phyloP scores from a whole-genome alignment of 1,140 invertebrate genomes.

The Copidosoma floridanum region DNA sequence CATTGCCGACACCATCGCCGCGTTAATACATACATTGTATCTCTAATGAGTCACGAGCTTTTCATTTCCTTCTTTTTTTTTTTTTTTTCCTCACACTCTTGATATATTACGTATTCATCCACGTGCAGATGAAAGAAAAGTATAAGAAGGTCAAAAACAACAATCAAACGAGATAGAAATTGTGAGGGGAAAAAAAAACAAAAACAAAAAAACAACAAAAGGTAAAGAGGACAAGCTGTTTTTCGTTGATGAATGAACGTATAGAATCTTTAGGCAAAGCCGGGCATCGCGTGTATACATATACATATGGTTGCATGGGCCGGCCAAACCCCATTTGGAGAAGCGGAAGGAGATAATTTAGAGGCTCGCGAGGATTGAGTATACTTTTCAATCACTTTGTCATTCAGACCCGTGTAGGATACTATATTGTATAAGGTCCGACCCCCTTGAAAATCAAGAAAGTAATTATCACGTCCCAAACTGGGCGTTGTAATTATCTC shows the following conservation, averaged over 20 bases:
- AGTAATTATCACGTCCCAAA: slow-evolving; percentile 14
- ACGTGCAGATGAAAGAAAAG: not conserved
- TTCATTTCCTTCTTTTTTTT: too few relatives aligned
- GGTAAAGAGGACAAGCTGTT: not conserved
- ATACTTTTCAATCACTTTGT: slow-evolving; percentile 23
- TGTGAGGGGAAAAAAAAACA: not conserved
- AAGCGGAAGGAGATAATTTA: slow-evolving; percentile 20
- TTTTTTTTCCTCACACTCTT: too few relatives aligned
- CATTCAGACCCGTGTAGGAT: slow-evolving; percentile 10
- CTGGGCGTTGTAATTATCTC: too few relatives aligned
- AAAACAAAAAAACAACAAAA: not conserved
- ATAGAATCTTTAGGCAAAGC: slow-evolving; percentile 27
- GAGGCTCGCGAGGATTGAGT: slow-evolving; percentile 4
- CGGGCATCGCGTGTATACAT: too few relatives aligned
- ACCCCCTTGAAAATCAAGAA: slow-evolving; percentile 1
- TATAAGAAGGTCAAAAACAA: not conserved
- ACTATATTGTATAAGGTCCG: too few relatives aligned
- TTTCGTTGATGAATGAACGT: slow-evolving; percentile 15
- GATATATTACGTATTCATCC: too few relatives aligned
- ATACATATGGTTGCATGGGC: not conserved
- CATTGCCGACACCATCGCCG: too few relatives aligned
- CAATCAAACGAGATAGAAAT: not conserved
- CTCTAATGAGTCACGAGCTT: too few relatives aligned
- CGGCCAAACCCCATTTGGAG: slow-evolving; percentile 10
- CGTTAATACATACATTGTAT: too few relatives aligned